These are phyloP conservation scores for Myanophis thanlyinensis DNA, from an alignment of 2,113 vertebrate species.

Conservation along the genomic window DNA sequence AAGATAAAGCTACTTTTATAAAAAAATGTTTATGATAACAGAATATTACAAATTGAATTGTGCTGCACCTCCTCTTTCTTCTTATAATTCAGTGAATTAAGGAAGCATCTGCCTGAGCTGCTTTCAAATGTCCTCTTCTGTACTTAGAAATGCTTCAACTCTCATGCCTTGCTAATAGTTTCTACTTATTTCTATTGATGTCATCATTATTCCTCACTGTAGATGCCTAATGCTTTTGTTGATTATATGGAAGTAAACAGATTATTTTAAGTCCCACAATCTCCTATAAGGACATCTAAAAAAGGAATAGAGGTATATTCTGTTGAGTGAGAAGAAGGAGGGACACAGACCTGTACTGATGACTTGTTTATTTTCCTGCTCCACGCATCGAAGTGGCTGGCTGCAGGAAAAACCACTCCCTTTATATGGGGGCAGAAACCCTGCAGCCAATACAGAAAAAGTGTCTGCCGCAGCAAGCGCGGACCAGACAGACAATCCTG, in stretches of 20 bases:
- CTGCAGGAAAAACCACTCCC: too few species aligned
- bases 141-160: not conserved
- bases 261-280: not conserved
- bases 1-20: not conserved
- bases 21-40: not conserved
- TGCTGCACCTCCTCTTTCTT: not conserved
- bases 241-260: not conserved
- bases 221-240: not conserved
- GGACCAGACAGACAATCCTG: too few species aligned
- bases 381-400: too few species aligned
- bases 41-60: not conserved
- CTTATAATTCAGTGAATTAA: not conserved
- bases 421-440: too few species aligned
- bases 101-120: not conserved
- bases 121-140: not conserved
- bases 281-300: not conserved
- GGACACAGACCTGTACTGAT: too few species aligned
- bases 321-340: too few species aligned
- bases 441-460: too few species aligned
- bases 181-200: not conserved
- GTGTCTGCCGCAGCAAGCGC: too few species aligned
- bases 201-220: not conserved
- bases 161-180: not conserved
- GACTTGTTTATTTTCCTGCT: too few species aligned
- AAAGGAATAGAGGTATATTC: not conserved